Percentiles rank a stretch among this genome's conserved stretches.
These are phyloP conservation scores for Polydesmus complanatus DNA, from an alignment of 2,888 invertebrate genomes.

Conservation along the genomic window DNA sequence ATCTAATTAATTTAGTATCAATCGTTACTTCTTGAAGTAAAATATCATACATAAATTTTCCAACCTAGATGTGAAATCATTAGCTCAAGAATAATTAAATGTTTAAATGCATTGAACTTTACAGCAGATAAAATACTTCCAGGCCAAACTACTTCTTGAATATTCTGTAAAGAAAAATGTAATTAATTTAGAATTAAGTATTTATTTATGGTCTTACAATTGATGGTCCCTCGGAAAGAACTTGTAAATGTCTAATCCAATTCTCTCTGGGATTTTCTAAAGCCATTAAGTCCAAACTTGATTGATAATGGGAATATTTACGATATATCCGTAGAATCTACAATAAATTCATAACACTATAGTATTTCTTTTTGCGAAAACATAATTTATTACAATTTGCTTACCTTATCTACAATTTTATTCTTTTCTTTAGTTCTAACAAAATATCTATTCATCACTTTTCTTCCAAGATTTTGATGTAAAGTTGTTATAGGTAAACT, in stretches of 20 bases:
- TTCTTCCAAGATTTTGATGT: background rate
- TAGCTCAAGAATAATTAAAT: background rate
- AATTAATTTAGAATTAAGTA: background rate
- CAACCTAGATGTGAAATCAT: slow-evolving; percentile 38
- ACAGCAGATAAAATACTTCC: background rate
- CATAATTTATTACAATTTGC: background rate
- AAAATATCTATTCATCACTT: slow-evolving; percentile 14
- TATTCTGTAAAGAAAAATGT: background rate
- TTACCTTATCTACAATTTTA: slow-evolving; percentile 11
- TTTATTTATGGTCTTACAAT: slow-evolving; percentile 7
- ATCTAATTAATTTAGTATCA: slow-evolving; percentile 49
- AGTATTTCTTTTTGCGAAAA: background rate
- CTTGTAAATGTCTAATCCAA: slow-evolving; percentile 1
- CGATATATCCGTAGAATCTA: slow-evolving; percentile 6
- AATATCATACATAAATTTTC: slow-evolving; percentile 73
- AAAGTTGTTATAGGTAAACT: background rate
- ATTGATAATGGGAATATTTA: slow-evolving; percentile 11
- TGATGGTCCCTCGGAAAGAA: slow-evolving; percentile 7
- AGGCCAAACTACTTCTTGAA: slow-evolving; percentile 4
- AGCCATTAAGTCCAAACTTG: background rate
- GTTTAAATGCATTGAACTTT: background rate
- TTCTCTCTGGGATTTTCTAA: slow-evolving; percentile 8
- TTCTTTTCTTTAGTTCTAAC: slow-evolving; percentile 5
- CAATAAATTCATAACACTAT: background rate
- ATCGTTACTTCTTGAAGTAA: slow-evolving; percentile 73